Evolutionary conservation across 53 echinoderm and acorn worm genomes (phyloP).

Genomic region (Actinopyga echinites): DNA sequence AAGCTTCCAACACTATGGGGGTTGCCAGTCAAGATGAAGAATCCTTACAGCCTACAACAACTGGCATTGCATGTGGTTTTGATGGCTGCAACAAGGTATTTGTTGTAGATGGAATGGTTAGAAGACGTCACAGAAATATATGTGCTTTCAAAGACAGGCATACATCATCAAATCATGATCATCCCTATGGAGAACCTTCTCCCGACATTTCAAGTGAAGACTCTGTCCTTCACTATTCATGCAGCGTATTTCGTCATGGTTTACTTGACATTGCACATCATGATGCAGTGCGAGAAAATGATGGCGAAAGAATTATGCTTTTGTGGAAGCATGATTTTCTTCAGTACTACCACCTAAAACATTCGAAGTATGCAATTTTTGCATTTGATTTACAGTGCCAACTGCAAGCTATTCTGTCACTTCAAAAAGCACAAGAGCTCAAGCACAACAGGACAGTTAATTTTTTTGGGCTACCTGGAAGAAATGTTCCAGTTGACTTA

Average conservation of each 20-base stretch:
- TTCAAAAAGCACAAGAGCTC: not conserved
- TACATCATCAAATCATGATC: not conserved
- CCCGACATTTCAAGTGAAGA: not conserved
- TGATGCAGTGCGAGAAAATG: not conserved
- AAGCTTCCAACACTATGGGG: too few species aligned
- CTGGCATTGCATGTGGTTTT: not conserved
- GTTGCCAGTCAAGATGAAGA: too few species aligned
- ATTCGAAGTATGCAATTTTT: not conserved
- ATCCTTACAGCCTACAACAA: too few species aligned
- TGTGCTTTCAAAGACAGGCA: not conserved
- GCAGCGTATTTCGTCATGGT: not conserved
- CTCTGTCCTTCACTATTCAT: not conserved
- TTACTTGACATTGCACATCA: not conserved
- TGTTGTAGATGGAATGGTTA: not conserved
- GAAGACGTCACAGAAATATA: not conserved
- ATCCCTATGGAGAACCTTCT: not conserved
- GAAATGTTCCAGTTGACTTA: not conserved
- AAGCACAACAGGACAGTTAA: not conserved
- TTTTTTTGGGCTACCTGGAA: not conserved
- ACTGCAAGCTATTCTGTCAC: not conserved
- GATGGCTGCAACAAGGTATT: not conserved
- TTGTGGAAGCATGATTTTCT: constrained; percentile 1
- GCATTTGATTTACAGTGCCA: not conserved
- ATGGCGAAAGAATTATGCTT: not conserved
- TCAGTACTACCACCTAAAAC: not conserved